These are phyloP conservation scores for Scotopteryx bipunctaria DNA, from an alignment of 2,888 invertebrate species.

Conservation along the genomic window DNA sequence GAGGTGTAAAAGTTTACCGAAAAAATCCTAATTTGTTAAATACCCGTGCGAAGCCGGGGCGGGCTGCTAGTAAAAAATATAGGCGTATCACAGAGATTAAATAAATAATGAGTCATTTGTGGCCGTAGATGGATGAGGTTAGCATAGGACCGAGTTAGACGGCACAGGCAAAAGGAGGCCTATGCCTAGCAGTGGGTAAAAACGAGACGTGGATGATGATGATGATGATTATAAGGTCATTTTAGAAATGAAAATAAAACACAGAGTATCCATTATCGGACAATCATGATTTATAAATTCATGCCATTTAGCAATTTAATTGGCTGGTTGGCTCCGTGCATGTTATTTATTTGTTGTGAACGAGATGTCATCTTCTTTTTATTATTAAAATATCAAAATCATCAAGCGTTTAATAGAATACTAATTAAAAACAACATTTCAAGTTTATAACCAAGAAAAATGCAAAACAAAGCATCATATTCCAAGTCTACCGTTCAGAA, in stretches of 20 bases:
- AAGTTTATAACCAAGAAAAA: slow-evolving; percentile 31
- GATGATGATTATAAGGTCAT: too few species aligned
- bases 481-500: slow-evolving; percentile 35
- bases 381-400: slow-evolving; percentile 29
- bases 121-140: too few species aligned
- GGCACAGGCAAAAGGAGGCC: too few species aligned
- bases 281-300: slow-evolving; percentile 55
- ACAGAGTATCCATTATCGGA: slow-evolving; percentile 35
- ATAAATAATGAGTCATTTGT: slow-evolving; percentile 19
- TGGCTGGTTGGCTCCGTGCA: slow-evolving; percentile 44
- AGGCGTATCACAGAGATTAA: too few species aligned
- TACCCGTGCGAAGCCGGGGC: too few species aligned
- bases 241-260: slow-evolving; percentile 17
- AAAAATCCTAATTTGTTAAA: too few species aligned
- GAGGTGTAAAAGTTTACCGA: too few species aligned
- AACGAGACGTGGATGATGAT: too few species aligned
- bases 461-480: slow-evolving; percentile 35
- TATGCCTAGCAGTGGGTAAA: too few species aligned
- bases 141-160: too few species aligned
- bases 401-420: slow-evolving; percentile 16
- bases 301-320: slow-evolving; percentile 67
- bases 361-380: slow-evolving; percentile 56
- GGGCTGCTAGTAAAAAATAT: too few species aligned
- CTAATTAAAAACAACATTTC: slow-evolving; percentile 28
- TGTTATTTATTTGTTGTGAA: slow-evolving; percentile 47